Base-by-base conservation (phyloP, 2,888 invertebrate species). In the Malacosoma neustria region DNA sequence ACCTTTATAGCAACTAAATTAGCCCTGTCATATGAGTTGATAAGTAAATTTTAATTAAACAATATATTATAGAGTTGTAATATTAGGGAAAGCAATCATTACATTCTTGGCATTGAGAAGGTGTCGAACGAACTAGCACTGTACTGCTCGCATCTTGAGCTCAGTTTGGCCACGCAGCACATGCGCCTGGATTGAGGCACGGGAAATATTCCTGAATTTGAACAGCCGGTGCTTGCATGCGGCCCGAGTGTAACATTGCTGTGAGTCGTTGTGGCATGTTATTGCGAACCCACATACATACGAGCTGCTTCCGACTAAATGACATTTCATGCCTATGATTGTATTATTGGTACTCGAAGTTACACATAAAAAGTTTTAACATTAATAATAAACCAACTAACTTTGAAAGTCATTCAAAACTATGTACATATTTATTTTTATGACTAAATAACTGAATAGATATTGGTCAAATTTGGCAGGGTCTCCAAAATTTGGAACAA, bases 231-330 rank as follows among this genome's bases (percentile, higher is more conserved):
- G 65, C 65, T 71, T 70, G 69, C 72, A 70, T 72, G 61, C 70
- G 68, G 68, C 62, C 66, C 76, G 77, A 66, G 72, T 72, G 77
- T 74, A 75, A 71, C 82, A 82, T 82, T 66, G 77, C 81, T 76
- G 68, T 67, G 71, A 81, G 72, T 75, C 77, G 69, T 74, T 73
- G 80, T 70, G 82, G 82, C 79, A 81, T 85, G 84, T 85, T 85
- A 85, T 85, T 85, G 80, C 84, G 73, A 81, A 77, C 75, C 79
- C 73, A 72, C 81, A 79, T 80, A 72, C 81, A 79, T 80, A 82
- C 79, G 73, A 74, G 71, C 65, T 63, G 51, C 67, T 61, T 68
- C 71, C 67, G 74, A 73, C 76, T 77, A 71, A 75, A 79, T 76
- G 80, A 80, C 81, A 79, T 81, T 82, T 82, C 81, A 80, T 81